Evolutionary conservation across 2,888 invertebrate species (phyloP).

Genomic region (Caenorhabditis sp.): DNA sequence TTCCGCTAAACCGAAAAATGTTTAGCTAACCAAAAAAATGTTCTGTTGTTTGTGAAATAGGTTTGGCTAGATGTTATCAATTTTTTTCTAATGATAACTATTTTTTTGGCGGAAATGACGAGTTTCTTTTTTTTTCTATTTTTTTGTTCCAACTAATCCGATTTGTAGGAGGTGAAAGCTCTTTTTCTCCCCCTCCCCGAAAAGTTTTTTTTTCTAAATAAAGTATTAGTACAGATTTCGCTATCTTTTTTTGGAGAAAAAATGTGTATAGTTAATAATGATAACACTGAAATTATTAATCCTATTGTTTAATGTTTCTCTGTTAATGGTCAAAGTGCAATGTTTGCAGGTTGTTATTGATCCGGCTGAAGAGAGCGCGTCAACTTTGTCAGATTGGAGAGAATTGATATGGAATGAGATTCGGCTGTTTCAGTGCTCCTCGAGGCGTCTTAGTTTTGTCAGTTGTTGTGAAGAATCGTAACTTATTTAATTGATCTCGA

Average conservation of each 20-base stretch:
- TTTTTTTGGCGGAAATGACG: too few species aligned
- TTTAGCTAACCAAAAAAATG: too few species aligned
- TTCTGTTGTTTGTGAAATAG: too few species aligned
- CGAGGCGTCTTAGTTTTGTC: slow-evolving; percentile 44
- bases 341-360: slow-evolving; percentile 75
- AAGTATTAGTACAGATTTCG: too few species aligned
- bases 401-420: slow-evolving; percentile 64
- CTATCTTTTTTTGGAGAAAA: not conserved
- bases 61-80: too few species aligned
- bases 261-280: not conserved
- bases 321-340: not conserved
- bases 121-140: too few species aligned
- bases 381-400: slow-evolving; percentile 89
- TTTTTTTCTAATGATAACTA: too few species aligned
- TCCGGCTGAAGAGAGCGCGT: slow-evolving; percentile 89
- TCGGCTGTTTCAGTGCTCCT: slow-evolving; percentile 40
- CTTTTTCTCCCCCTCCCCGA: too few species aligned
- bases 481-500: not conserved
- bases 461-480: slow-evolving; percentile 27
- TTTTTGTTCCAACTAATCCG: too few species aligned
- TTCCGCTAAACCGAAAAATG: too few species aligned
- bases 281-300: not conserved
- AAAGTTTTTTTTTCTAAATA: too few species aligned
- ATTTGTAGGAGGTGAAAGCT: too few species aligned
- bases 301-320: not conserved